phyloP scores from a whole-genome alignment of 2,888 invertebrate species.

The Dorcus hopei region DNA sequence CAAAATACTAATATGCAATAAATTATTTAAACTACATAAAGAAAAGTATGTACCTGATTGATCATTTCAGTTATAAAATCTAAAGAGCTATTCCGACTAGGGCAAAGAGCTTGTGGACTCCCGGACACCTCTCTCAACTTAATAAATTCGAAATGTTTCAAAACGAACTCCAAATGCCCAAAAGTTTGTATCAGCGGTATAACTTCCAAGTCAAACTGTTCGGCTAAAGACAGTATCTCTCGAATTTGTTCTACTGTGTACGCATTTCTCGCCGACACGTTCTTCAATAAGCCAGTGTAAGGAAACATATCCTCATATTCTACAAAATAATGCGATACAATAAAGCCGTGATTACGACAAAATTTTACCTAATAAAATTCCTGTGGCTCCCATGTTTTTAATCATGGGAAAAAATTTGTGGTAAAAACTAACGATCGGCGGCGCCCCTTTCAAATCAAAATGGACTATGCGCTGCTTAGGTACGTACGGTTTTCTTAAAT shows the following conservation, averaged over 20 bases:
- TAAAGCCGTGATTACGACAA: background rate
- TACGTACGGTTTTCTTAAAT: slow-evolving; percentile 48
- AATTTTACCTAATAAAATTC: slow-evolving; percentile 51
- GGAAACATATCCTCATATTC: slow-evolving; percentile 86
- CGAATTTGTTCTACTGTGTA: slow-evolving; percentile 56
- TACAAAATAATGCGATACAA: slow-evolving; percentile 44
- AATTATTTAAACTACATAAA: no score
- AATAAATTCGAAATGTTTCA: slow-evolving; percentile 63
- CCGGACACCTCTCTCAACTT: slow-evolving; percentile 64
- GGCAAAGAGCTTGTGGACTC: slow-evolving; percentile 70
- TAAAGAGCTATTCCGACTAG: slow-evolving; percentile 61
- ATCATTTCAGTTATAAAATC: slow-evolving; percentile 65
- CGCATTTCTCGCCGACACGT: slow-evolving; percentile 57
- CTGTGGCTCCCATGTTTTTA: slow-evolving; percentile 66
- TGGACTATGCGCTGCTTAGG: slow-evolving; percentile 63
- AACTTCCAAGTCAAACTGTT: slow-evolving; percentile 59
- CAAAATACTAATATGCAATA: no score
- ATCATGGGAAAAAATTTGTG: slow-evolving; percentile 58
- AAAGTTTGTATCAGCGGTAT: slow-evolving; percentile 77
- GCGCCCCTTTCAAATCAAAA: slow-evolving; percentile 66
- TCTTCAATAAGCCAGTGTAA: slow-evolving; percentile 58
- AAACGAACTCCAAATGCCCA: slow-evolving; percentile 71
- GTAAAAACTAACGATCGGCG: slow-evolving; percentile 62
- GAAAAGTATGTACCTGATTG: slow-evolving; percentile 55
- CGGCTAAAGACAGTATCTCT: slow-evolving; percentile 58